Base-by-base conservation (phyloP, 2,113 vertebrate species). In the Brachyhypopomus occidentalis region DNA sequence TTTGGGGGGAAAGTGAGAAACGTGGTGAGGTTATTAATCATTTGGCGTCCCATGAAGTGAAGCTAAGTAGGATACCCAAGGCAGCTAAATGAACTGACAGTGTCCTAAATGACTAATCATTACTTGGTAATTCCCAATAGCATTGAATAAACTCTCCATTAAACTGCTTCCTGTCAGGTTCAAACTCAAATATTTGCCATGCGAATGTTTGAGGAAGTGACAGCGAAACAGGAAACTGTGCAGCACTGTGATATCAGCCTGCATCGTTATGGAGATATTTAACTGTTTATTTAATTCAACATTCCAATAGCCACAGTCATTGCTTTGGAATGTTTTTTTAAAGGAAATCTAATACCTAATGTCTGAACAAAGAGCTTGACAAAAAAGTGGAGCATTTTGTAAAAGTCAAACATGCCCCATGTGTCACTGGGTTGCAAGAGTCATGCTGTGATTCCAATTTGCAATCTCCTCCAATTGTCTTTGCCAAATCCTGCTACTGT, bases 401-500 rank as follows among this genome's bases (percentile, higher is more conserved):
- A 30, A 17, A 76, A 58, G n/a, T 69, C 58, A 78, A 45, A 27
- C 20, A 52, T 67, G 23, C 55, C 58, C 38, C 20, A 56, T 60
- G 77, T 22, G 72, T 75, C 72, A 30, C 52, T 59, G 70, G 59
- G 78, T 74, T 80, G n/a, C 36, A 38, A 83, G 56, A 55, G 20
- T 88, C 85, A 86, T n/a, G 5, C 23, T 20, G 34, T 78, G 80
- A 55, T 72, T 70, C 34, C 59, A 79, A 85, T 83, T 84, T 63
- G 45, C 22, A 11, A 3, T 27, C 0, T 70, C 56, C 69, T 74
- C 55, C 59, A 64, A 64, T 79, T 82, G 23, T 83, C 80, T 74
- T 41, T 83, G 80, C 83, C 78, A 78, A 52, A 83, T 84, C 87
- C 78, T 79, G 86, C 84, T 69, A 41, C 70, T 86, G 87, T 83